phyloP scores from a whole-genome alignment of 2,797 vertebrate species.

The Varecia variegata region DNA sequence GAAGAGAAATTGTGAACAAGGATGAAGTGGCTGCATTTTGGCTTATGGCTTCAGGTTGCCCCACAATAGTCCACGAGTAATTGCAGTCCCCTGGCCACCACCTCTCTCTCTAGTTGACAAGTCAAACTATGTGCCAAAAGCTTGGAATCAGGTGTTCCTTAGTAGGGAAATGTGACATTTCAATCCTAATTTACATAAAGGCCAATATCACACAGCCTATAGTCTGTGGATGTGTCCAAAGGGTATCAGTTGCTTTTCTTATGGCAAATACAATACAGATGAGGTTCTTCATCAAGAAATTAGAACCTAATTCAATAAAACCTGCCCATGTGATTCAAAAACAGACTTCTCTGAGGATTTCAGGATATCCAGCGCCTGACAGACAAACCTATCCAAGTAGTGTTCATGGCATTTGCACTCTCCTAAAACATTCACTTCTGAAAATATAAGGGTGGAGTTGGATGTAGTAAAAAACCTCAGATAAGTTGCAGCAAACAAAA shows the following conservation, averaged over 20 bases:
- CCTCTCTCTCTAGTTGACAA: neutral
- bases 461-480: neutral
- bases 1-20: neutral
- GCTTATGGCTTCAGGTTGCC: neutral
- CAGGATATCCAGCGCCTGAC: neutral
- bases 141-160: neutral
- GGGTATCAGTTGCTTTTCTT: neutral
- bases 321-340: constrained; percentile 22
- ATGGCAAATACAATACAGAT: constrained; percentile 51
- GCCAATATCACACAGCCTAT: neutral
- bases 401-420: neutral
- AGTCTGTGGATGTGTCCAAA: neutral
- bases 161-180: neutral
- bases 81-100: neutral
- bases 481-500: constrained; percentile 20
- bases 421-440: constrained; percentile 48
- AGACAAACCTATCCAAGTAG: constrained; percentile 25
- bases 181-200: constrained; percentile 27
- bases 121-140: neutral
- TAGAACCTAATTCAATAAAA: constrained; percentile 57
- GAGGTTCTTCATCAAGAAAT: constrained; percentile 52
- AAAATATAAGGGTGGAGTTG: neutral
- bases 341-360: constrained; percentile 6
- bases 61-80: neutral
- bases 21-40: constrained; percentile 1